These are phyloP conservation scores for Acanthurus lineatus DNA, from an alignment of 2,797 vertebrate genomes.

Conservation along the genomic window DNA sequence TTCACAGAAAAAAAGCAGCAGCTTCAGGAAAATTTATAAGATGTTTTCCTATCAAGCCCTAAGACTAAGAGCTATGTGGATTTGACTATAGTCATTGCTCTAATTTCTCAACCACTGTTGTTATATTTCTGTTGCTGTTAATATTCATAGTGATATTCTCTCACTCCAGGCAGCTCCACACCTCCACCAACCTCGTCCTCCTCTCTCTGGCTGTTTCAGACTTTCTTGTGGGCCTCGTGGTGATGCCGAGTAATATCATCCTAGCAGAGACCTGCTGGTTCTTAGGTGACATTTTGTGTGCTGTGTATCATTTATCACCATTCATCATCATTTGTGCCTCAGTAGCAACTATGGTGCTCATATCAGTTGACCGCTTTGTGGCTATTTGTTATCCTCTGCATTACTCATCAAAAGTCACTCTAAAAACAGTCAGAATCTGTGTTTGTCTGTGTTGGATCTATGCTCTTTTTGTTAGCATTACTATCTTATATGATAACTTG, in stretches of 20 bases:
- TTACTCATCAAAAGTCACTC: conserved; percentile 10
- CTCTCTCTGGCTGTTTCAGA: conserved; percentile 40
- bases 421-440: not conserved
- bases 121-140: not conserved
- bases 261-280: conserved; percentile 20
- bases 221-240: conserved; percentile 24
- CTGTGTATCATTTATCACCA: not conserved
- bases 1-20: not conserved
- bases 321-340: not conserved
- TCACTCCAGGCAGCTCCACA: conserved; percentile 37
- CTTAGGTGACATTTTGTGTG: conserved; percentile 8
- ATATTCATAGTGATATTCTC: conserved; percentile 4
- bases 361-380: conserved; percentile 7
- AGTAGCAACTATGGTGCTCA: not conserved
- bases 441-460: conserved; percentile 39
- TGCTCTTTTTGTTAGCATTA: not conserved
- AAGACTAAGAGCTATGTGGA: not conserved
- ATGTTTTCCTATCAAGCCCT: not conserved
- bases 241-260: conserved; percentile 19
- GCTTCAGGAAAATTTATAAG: not conserved
- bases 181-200: conserved; percentile 30
- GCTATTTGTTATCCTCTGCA: conserved; percentile 15
- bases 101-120: not conserved
- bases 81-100: not conserved
- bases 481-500: conserved; percentile 7